Evolutionary conservation across 2,113 vertebrate species (phyloP).

Genomic region (Oreocharis arfaki): DNA sequence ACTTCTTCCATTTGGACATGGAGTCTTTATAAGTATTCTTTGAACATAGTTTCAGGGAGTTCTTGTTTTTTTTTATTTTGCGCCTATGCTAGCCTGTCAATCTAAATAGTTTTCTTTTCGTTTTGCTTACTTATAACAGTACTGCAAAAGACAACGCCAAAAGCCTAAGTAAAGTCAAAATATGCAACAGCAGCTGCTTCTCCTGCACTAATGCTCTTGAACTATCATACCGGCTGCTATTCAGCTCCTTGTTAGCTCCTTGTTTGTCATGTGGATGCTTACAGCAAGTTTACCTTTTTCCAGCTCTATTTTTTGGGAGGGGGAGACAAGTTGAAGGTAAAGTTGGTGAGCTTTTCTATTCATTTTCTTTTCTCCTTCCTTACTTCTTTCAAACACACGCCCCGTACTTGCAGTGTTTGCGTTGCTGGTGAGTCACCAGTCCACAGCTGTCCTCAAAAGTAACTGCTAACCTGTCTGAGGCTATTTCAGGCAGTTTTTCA

Average conservation of each 20-base stretch:
- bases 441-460: neutral
- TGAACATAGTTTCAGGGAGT: neutral
- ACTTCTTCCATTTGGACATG: neutral
- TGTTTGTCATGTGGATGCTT: neutral
- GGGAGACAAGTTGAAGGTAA: neutral
- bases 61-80: neutral
- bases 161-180: neutral
- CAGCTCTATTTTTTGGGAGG: neutral
- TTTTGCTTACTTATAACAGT: neutral
- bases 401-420: fast-evolving
- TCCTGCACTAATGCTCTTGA: neutral
- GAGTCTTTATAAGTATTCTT: neutral
- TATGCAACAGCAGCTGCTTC: neutral
- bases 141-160: neutral
- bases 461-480: neutral
- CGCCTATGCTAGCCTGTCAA: neutral
- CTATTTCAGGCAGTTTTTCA: neutral
- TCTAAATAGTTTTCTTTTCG: neutral
- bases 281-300: neutral
- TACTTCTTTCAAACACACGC: neutral
- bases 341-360: neutral
- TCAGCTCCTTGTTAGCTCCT: neutral
- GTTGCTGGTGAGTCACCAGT: neutral
- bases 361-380: neutral
- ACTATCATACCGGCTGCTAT: neutral